phyloP scores from a whole-genome alignment of 2,888 invertebrate species.

The Tryphoninae sp. region DNA sequence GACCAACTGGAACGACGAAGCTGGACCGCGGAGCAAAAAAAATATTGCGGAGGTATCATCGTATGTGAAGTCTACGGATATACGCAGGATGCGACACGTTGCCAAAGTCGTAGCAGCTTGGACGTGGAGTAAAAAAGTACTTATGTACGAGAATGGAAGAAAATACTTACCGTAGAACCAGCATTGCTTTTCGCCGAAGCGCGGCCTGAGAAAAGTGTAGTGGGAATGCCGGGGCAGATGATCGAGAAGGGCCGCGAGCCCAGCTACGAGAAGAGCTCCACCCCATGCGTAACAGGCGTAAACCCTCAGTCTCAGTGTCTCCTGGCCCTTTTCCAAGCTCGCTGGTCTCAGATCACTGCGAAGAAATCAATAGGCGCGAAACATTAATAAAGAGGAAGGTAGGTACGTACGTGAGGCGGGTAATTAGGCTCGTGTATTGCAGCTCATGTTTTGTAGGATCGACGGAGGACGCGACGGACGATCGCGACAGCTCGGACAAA shows the following conservation, averaged over 20 bases:
- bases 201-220: slow-evolving; percentile 87
- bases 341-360: slow-evolving; percentile 91
- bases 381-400: not conserved
- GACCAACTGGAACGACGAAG: not conserved
- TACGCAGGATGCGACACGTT: not conserved
- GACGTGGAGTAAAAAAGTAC: no score
- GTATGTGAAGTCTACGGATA: not conserved
- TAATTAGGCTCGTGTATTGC: no score
- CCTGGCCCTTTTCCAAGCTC: slow-evolving; percentile 92
- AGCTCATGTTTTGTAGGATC: no score
- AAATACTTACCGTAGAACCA: slow-evolving; percentile 90
- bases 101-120: not conserved
- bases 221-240: slow-evolving; percentile 84
- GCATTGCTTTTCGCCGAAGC: slow-evolving; percentile 90
- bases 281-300: slow-evolving; percentile 95
- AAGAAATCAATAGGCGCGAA: slow-evolving; percentile 17
- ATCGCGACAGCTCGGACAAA: no score
- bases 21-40: not conserved
- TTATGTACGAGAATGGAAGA: not conserved
- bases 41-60: not conserved
- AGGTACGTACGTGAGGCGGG: no score
- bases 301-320: slow-evolving; percentile 89
- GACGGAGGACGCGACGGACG: no score
- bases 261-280: slow-evolving; percentile 89
- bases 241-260: slow-evolving; percentile 89